A percentile compares a stretch with the other conserved stretches of the same genome.
phyloP scores from a whole-genome alignment of 2,113 vertebrate genomes.

The Chlorodrepanis virens region DNA sequence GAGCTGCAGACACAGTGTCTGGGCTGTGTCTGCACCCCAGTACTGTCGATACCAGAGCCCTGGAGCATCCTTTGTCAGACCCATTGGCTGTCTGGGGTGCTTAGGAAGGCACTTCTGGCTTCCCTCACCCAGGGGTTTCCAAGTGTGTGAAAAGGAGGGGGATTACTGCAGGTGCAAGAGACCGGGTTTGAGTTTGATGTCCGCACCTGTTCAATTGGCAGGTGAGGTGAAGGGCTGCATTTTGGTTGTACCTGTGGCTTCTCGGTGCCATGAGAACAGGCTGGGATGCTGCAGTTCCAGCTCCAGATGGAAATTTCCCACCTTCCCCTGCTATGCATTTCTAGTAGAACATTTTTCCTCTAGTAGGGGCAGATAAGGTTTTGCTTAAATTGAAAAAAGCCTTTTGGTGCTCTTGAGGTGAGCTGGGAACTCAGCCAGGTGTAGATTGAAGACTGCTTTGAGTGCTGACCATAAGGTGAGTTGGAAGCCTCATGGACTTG shows the following conservation, averaged over 20 bases:
- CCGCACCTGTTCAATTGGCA: background rate
- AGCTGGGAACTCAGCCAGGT: background rate
- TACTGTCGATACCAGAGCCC: background rate
- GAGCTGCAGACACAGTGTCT: background rate
- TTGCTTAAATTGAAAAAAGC: background rate
- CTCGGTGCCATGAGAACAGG: fast-evolving
- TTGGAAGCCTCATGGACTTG: background rate
- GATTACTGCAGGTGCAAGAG: no score
- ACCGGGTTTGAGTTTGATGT: background rate
- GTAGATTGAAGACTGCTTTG: background rate
- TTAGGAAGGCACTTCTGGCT: background rate
- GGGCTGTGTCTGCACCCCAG: background rate
- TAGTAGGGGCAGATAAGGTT: background rate
- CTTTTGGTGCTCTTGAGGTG: background rate
- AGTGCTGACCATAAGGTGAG: background rate
- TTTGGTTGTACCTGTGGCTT: background rate
- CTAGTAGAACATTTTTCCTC: background rate
- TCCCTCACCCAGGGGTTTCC: fast-evolving
- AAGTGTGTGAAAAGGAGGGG: fast-evolving
- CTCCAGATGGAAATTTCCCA: background rate
- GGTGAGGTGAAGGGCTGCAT: background rate
- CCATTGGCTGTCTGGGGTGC: background rate
- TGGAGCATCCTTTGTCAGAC: background rate
- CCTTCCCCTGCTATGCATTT: background rate
- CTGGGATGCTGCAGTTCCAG: background rate